Conservation (phyloP, 2,888 invertebrate species). For the Thecocarcelia acutangulata region DNA sequence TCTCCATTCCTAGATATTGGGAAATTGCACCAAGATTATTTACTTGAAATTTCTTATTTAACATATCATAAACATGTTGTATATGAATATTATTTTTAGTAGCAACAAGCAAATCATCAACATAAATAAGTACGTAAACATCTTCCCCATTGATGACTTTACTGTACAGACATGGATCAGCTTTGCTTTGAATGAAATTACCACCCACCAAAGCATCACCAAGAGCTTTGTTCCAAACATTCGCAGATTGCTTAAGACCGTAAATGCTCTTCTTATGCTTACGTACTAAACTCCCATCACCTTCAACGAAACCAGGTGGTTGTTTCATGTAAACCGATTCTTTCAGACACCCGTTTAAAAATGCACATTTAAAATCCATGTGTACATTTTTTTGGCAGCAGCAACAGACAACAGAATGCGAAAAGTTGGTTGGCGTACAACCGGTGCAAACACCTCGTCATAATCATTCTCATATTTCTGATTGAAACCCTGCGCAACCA, state of each 20-base stretch:
- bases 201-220: too few relatives aligned
- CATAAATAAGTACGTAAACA: too few relatives aligned
- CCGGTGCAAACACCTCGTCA: constrained; percentile 73
- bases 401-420: constrained; percentile 52
- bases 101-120: too few relatives aligned
- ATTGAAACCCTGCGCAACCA: constrained; percentile 29
- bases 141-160: too few relatives aligned
- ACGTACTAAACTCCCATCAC: constrained; percentile 24
- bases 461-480: constrained; percentile 71
- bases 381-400: constrained; percentile 51
- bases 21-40: too few relatives aligned
- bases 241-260: constrained; percentile 57
- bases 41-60: too few relatives aligned
- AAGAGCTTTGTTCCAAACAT: constrained; percentile 59
- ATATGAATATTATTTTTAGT: too few relatives aligned
- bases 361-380: constrained; percentile 58
- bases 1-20: too few relatives aligned
- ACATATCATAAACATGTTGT: too few relatives aligned
- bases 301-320: constrained; percentile 41
- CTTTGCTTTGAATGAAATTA: too few relatives aligned
- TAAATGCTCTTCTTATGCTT: constrained; percentile 57
- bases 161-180: too few relatives aligned
- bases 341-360: constrained; percentile 40
- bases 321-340: constrained; percentile 42
- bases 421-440: constrained; percentile 68